Evolutionary conservation across 2,888 invertebrate genomes (phyloP).

Genomic region (Anarsia innoxiella): DNA sequence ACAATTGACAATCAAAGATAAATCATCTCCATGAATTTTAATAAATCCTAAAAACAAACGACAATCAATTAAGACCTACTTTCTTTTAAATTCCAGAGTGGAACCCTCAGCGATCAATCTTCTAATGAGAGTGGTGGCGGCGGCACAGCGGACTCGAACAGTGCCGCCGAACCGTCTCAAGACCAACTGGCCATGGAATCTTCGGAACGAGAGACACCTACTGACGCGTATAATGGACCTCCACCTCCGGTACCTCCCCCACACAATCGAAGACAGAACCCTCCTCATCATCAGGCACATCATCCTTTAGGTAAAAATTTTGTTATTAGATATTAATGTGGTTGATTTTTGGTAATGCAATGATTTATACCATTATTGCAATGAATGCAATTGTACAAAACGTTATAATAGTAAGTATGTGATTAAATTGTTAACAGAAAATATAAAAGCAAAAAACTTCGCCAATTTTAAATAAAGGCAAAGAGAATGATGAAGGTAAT

Average conservation of each 20-base stretch:
- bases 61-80: neutral
- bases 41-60: too few relatives aligned
- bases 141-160: slow-evolving; percentile 75
- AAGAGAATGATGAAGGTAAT: too few relatives aligned
- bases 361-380: too few relatives aligned
- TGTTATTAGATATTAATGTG: too few relatives aligned
- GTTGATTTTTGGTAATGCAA: too few relatives aligned
- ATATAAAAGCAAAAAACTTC: too few relatives aligned
- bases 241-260: slow-evolving; percentile 77
- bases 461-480: too few relatives aligned
- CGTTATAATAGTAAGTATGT: neutral
- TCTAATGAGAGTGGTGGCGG: slow-evolving; percentile 69
- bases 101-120: slow-evolving; percentile 56
- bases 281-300: slow-evolving; percentile 78
- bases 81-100: slow-evolving; percentile 43
- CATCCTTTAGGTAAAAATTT: slow-evolving; percentile 54
- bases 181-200: slow-evolving; percentile 86
- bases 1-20: too few relatives aligned
- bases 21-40: too few relatives aligned
- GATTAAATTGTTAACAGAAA: too few relatives aligned
- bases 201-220: slow-evolving; percentile 76
- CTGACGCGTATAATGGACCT: slow-evolving; percentile 67
- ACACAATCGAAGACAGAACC: slow-evolving; percentile 84
- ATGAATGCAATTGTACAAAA: too few relatives aligned
- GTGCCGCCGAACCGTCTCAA: slow-evolving; percentile 67